Base-by-base conservation (phyloP, 2,113 vertebrate species). In the Platysteira castanea region DNA sequence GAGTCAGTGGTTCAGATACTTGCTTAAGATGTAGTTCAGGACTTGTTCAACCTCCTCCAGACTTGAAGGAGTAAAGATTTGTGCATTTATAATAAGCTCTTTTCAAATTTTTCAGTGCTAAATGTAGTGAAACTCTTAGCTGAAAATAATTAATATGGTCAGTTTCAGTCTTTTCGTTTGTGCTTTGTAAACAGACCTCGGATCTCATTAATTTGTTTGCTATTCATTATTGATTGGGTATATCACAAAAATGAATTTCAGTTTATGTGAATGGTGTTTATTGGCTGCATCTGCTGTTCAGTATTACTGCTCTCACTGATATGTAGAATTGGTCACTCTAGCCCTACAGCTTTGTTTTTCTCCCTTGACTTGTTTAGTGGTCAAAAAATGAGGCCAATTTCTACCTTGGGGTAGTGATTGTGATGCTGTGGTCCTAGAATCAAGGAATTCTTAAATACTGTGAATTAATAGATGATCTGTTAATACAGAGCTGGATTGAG, bases 161-260 rank as follows among this genome's bases (percentile, higher is more conserved):
- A 63, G 23, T 89, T 95, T 94, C 44, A 84, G 28, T 50, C 31
- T 46, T 78, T 86, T 77, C 0, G 3, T 81, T 86, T 84, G 35
- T 78, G 39, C 56, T 91, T 84, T 49, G n/a, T 87, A 95, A 96
- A 93, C 39, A 89, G 82, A 82, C 67, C 39, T 78, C 78, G 52
- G 35, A 50, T 91, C 33, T 89, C n/a, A 69, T 81, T 74, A 90
- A 82, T 93, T 83, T 89, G 46, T 82, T 93, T 94, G 50, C 24
- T 90, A 54, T 84, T 76, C 53, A 24, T 83, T 91, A 87, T 64
- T 90, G 76, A 92, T 89, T 76, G 30, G 64, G 61, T 46, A 13
- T 78, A 88, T 73, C 35, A 81, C 35, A 67, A 76, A 75, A 86
- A 78, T 13, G 61, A 57, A 87, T 87, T 89, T 76, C 71, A 93